phyloP scores from a whole-genome alignment of 2,888 invertebrate genomes.

The Pterostichus madidus region DNA sequence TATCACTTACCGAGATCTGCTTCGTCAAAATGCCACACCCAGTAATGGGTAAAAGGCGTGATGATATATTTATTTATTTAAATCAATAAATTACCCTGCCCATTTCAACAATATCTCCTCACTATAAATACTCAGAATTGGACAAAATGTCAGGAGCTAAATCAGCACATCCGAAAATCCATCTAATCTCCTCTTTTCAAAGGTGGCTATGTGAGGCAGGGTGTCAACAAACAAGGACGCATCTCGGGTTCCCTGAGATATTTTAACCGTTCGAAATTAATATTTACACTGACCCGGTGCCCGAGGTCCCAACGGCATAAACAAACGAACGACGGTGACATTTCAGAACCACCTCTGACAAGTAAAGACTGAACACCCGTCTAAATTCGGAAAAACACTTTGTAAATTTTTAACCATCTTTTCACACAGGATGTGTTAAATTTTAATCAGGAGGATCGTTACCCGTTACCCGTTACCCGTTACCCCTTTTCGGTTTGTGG shows the following conservation, averaged over 20 bases:
- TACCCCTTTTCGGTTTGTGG: conserved; percentile 1
- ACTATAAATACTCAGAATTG: too few species aligned
- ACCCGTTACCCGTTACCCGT: conserved; percentile 19
- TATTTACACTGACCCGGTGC: conserved; percentile 1
- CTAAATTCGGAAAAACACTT: conserved; percentile 21
- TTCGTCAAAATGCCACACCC: too few species aligned
- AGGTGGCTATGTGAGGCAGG: too few species aligned
- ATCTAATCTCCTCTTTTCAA: too few species aligned
- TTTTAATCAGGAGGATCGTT: conserved; percentile 38
- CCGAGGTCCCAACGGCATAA: neutral
- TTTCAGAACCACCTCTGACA: conserved; percentile 4
- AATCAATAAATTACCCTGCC: too few species aligned
- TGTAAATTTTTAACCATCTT: conserved; percentile 41
- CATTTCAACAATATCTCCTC: too few species aligned
- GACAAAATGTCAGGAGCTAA: too few species aligned
- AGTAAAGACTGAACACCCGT: neutral
- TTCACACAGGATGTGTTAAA: conserved; percentile 28
- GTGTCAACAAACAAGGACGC: too few species aligned
- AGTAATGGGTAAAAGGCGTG: too few species aligned
- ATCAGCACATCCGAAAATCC: too few species aligned
- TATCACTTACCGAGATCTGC: too few species aligned
- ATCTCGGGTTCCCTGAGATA: neutral
- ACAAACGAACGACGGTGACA: conserved; percentile 6
- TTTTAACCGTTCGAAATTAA: neutral
- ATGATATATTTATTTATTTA: too few species aligned